Conservation (phyloP, 2,888 invertebrate genomes). For the Ectobius pallidus region DNA sequence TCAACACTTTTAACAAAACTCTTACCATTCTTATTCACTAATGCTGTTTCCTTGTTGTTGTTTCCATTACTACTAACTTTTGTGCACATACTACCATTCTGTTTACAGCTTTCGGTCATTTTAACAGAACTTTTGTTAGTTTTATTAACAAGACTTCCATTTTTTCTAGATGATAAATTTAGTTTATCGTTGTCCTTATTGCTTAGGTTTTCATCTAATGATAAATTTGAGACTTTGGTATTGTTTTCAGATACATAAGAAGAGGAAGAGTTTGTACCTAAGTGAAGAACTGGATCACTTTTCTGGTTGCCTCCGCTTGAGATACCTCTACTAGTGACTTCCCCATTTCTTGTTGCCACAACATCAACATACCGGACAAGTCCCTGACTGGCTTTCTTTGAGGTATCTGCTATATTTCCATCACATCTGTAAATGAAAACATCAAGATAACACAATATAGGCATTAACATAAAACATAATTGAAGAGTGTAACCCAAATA, state of each 20-base stretch:
- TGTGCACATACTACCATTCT: constrained; percentile 4
- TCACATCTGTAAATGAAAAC: neutral
- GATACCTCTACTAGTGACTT: neutral
- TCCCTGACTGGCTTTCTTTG: constrained; percentile 36
- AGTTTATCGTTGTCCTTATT: neutral
- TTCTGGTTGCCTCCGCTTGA: neutral
- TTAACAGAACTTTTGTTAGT: neutral
- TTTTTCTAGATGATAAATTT: neutral
- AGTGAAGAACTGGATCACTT: neutral
- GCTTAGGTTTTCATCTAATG: neutral
- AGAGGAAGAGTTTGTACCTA: neutral
- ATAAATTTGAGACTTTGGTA: neutral
- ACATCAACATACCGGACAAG: constrained; percentile 36
- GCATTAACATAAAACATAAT: no score
- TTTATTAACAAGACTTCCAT: neutral
- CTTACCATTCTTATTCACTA: constrained; percentile 9
- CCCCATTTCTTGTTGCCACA: constrained; percentile 25
- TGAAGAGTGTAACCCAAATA: no score
- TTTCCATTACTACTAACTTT: neutral
- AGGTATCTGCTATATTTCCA: constrained; percentile 4
- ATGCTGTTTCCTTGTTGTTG: neutral
- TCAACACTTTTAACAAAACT: constrained; percentile 20
- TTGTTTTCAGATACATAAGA: neutral
- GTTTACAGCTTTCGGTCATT: constrained; percentile 9
- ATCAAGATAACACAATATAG: neutral